A percentile compares a stretch with the other conserved stretches of the same genome.
Evolutionary conservation across 2,888 invertebrate species (phyloP).

Genomic region (Ectobius pallidus): DNA sequence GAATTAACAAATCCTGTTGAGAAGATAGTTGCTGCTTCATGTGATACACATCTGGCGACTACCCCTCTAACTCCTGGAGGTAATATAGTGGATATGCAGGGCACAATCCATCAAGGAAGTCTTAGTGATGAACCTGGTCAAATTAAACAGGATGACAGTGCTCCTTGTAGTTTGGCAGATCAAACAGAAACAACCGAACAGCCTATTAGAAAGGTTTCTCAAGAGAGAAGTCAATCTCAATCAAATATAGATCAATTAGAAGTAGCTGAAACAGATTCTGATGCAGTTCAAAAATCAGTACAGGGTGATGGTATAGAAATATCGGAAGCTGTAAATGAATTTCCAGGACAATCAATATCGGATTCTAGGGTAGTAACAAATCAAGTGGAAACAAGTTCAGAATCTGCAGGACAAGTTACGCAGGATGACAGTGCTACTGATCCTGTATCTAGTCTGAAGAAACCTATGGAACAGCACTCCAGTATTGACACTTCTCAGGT

Average conservation of each 20-base stretch:
- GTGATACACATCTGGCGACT: slow-evolving; percentile 56
- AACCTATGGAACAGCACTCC: no score
- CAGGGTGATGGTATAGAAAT: no score
- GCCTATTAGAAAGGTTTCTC: not conserved
- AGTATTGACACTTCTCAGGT: not conserved
- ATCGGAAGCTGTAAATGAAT: no score
- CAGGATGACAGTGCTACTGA: no score
- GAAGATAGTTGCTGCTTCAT: slow-evolving; percentile 43
- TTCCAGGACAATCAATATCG: no score
- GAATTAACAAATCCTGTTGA: slow-evolving; percentile 40
- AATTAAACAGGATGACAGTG: not conserved
- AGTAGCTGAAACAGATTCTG: no score
- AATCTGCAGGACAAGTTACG: no score
- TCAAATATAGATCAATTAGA: not conserved
- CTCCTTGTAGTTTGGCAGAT: not conserved
- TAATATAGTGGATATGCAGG: slow-evolving; percentile 72
- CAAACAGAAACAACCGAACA: not conserved
- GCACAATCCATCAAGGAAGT: slow-evolving; percentile 48
- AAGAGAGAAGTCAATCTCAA: not conserved
- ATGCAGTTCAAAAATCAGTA: no score
- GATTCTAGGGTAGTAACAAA: no score
- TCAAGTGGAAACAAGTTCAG: not conserved
- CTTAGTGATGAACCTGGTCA: not conserved
- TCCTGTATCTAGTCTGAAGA: no score
- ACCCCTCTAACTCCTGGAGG: slow-evolving; percentile 59